Evolutionary conservation across 2,113 vertebrate genomes (phyloP), one percentile per base, ranked within the genome.

Genomic region (Mus spicilegus): DNA sequence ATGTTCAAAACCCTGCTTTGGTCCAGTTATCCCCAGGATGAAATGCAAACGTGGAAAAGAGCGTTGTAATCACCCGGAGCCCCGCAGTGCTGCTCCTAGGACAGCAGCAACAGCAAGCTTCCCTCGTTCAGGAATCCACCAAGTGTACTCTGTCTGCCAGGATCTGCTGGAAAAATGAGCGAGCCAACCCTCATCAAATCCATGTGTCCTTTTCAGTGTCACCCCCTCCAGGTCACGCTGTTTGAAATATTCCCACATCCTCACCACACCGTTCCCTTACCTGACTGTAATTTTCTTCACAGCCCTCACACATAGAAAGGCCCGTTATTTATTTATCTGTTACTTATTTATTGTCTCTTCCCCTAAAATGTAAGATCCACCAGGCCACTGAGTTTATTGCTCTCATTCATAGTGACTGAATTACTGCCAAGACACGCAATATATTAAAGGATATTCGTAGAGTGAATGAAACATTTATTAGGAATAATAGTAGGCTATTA

Each of bases 401-500:
- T 95, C 82, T 87, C 94, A 46, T 95, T 90, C 94, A 82, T 63
- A 93, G 96, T 65, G 81, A 49, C 77, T 96, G 81, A 92, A 86
- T 97, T 94, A 97, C 91, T 65, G 51, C 81, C 85, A 77, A 67
- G 88, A 89, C 49, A 24, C 77, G 77, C 90, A 63, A 58, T 95
- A 82, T 92, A 95, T 91, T 94, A 93, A 93, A n/a, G 56, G 78
- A 77, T 94, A 89, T 92, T 95, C 96, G 81, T 65, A 49, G 54
- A 94, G 89, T 84, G 92, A 96, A 95, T 93, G 72, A 95, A 92
- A 96, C 75, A 30, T 96, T 96, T 97, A 95, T 96, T 96, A 95
- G 94, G 46, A 95, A 92, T 93, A 91, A 90, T 77, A 89, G 85
- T 88, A 95, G 82, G 86, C 91, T 94, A 78, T 96, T 96, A 94